A percentile compares a stretch with the other conserved stretches of the same genome.
Evolutionary conservation across 1,140 invertebrate genomes (phyloP).

Genomic region (Camponotus pennsylvanicus): DNA sequence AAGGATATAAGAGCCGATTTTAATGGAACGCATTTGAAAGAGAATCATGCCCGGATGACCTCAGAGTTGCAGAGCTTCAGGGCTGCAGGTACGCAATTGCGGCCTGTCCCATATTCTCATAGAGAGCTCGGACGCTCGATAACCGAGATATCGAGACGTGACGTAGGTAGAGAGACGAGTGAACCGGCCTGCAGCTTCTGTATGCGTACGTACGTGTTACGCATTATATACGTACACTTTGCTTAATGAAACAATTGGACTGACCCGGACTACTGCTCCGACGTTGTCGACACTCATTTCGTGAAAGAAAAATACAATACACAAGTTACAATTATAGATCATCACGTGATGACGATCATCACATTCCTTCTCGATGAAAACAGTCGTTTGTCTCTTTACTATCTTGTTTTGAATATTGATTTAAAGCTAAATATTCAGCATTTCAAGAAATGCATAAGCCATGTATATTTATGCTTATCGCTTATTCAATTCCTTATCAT

Average conservation of each 20-base stretch:
- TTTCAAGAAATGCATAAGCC: background rate
- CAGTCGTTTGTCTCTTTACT: background rate
- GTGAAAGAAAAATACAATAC: slow-evolving; percentile 38
- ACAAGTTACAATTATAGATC: slow-evolving; percentile 16
- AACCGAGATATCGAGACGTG: slow-evolving; percentile 70
- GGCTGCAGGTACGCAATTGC: slow-evolving; percentile 70
- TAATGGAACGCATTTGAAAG: slow-evolving; percentile 33
- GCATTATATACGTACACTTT: slow-evolving; percentile 48
- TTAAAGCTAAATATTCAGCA: background rate
- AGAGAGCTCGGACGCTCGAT: slow-evolving; percentile 69
- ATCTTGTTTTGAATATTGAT: background rate
- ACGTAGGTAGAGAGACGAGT: slow-evolving; percentile 66
- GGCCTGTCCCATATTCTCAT: slow-evolving; percentile 71
- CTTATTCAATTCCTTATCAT: background rate
- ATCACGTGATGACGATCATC: slow-evolving; percentile 20
- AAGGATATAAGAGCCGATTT: background rate
- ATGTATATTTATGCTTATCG: background rate
- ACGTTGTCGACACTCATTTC: slow-evolving; percentile 34
- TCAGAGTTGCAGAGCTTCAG: slow-evolving; percentile 58
- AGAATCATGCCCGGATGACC: slow-evolving; percentile 62
- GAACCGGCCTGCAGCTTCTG: slow-evolving; percentile 22
- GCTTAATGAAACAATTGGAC: slow-evolving; percentile 58
- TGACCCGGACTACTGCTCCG: slow-evolving; percentile 54
- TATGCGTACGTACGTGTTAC: slow-evolving; percentile 7
- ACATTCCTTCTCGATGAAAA: background rate